Conservation (phyloP, 1,140 invertebrate genomes). For the Prorops nasuta region DNA sequence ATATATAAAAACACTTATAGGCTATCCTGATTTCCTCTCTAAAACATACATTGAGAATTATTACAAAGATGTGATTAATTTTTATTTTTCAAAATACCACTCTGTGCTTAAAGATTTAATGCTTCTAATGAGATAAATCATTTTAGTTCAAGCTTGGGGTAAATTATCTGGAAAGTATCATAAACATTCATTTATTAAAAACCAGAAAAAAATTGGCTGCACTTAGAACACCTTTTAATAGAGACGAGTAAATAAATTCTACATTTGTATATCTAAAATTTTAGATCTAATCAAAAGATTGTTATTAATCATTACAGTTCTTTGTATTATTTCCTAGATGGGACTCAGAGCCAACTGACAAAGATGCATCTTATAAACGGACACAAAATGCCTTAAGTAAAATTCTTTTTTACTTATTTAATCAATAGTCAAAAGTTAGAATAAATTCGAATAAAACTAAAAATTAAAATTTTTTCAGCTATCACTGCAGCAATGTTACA, state of each 20-base stretch:
- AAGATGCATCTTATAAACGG: constrained; percentile 2
- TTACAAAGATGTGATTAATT: constrained; percentile 11
- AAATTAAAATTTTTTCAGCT: background rate
- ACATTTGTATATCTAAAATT: too few relatives aligned
- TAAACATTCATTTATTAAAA: too few relatives aligned
- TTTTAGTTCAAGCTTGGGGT: background rate
- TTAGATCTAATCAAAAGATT: too few relatives aligned
- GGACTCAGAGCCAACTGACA: background rate
- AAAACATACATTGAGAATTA: constrained; percentile 1
- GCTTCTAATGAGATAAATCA: too few relatives aligned
- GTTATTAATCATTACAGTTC: too few relatives aligned
- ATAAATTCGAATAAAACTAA: background rate
- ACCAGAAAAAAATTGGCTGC: too few relatives aligned
- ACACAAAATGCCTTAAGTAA: background rate
- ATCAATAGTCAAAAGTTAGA: background rate
- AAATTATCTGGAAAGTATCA: too few relatives aligned
- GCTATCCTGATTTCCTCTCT: constrained; percentile 19
- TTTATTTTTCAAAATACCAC: constrained; percentile 21
- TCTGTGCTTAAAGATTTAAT: background rate
- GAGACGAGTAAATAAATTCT: too few relatives aligned
- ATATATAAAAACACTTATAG: constrained; percentile 17
- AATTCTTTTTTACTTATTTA: too few relatives aligned
- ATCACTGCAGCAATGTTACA: background rate
- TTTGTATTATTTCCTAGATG: background rate
- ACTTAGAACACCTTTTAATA: too few relatives aligned